Evolutionary conservation across 1,140 invertebrate genomes (phyloP).

Genomic region (Philaenus spumarius): DNA sequence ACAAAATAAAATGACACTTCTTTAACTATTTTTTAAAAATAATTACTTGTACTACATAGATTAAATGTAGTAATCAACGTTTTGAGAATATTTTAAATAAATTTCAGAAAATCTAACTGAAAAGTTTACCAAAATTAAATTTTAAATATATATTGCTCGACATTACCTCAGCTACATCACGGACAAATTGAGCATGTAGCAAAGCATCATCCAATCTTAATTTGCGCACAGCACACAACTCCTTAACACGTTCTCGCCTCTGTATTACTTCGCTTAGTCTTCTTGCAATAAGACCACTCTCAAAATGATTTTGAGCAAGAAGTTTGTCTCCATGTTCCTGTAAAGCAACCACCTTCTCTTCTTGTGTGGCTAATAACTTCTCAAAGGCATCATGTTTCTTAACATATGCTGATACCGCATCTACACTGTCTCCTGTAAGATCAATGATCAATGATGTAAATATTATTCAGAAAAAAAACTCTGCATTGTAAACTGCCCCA

Average conservation of each 20-base stretch:
- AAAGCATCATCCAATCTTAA: slow-evolving; percentile 69
- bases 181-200: slow-evolving; percentile 81
- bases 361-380: slow-evolving; percentile 73
- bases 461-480: too few relatives aligned
- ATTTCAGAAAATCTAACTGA: neutral
- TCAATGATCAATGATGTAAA: too few relatives aligned
- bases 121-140: neutral
- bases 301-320: slow-evolving; percentile 88
- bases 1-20: too few relatives aligned
- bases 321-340: slow-evolving; percentile 85
- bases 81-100: neutral
- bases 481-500: too few relatives aligned
- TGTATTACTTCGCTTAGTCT: slow-evolving; percentile 62
- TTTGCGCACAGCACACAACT: slow-evolving; percentile 53
- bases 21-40: neutral
- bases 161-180: slow-evolving; percentile 73
- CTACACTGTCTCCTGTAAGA: slow-evolving; percentile 53
- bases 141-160: neutral
- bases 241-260: slow-evolving; percentile 63
- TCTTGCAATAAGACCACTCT: slow-evolving; percentile 74
- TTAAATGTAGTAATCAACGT: neutral
- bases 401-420: slow-evolving; percentile 77
- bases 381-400: slow-evolving; percentile 91
- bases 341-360: slow-evolving; percentile 78
- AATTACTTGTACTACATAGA: too few relatives aligned